Conservation (phyloP, 2,797 vertebrate species). For the Lutjanus campechanus region DNA sequence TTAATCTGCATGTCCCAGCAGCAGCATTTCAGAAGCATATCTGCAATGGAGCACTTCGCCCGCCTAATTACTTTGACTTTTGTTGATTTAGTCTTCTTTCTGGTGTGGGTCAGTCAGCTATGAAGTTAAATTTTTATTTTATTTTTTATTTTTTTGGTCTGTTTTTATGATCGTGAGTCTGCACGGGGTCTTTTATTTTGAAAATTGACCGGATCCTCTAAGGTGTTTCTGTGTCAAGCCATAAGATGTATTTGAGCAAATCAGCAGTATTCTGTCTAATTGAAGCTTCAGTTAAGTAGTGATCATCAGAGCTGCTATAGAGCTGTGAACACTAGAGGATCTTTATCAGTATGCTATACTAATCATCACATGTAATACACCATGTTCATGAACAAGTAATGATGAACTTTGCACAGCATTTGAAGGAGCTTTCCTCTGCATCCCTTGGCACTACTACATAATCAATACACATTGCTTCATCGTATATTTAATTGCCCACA, state of each 20-base stretch:
- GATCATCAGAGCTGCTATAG: background rate
- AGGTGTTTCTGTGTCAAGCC: too few species aligned
- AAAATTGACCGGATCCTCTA: too few species aligned
- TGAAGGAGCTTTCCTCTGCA: background rate
- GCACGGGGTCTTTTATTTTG: too few species aligned
- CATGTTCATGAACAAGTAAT: background rate
- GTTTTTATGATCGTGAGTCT: too few species aligned
- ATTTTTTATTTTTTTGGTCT: too few species aligned
- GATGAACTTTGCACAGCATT: background rate
- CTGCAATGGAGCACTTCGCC: too few species aligned
- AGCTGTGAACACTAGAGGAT: background rate
- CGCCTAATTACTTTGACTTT: too few species aligned
- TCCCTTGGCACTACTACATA: background rate
- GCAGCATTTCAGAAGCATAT: too few species aligned
- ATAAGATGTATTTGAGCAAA: background rate
- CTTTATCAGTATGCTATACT: background rate
- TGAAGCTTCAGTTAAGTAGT: background rate
- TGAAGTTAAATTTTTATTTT: too few species aligned
- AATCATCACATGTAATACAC: background rate
- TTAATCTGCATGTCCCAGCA: too few species aligned
- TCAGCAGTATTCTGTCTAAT: background rate
- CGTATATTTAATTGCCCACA: background rate
- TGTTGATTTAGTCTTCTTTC: too few species aligned
- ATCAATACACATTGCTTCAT: background rate
- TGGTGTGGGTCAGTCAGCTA: too few species aligned